Evolutionary conservation across 2,797 vertebrate species (phyloP).

Genomic region (Rhinophrynus dorsalis): DNA sequence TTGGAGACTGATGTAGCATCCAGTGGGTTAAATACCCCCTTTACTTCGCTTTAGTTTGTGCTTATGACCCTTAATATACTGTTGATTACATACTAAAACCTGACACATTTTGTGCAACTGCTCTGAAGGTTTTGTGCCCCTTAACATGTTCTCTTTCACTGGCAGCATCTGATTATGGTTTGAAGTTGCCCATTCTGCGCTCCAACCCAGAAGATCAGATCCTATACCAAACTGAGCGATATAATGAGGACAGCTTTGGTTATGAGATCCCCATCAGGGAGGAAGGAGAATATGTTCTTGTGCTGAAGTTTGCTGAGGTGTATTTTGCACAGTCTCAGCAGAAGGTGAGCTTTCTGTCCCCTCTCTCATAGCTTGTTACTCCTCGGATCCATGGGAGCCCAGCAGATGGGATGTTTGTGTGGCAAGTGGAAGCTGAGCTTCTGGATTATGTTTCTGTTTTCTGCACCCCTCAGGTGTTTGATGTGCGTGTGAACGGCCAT

Average conservation of each 20-base stretch:
- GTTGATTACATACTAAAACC: no score
- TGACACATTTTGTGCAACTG: no score
- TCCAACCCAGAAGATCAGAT: conserved; percentile 93
- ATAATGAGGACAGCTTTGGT: conserved; percentile 96
- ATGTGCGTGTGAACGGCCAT: conserved; percentile 93
- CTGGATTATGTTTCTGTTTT: conserved; percentile 40
- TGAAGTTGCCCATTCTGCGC: conserved; percentile 91
- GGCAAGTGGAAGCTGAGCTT: neutral
- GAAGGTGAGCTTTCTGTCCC: conserved; percentile 76
- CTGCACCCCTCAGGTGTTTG: conserved; percentile 80
- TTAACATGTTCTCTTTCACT: no score
- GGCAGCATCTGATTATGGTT: conserved; percentile 94
- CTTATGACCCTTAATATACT: no score
- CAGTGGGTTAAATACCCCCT: no score
- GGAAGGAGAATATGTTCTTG: conserved; percentile 94
- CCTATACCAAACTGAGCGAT: conserved; percentile 95
- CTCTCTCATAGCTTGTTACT: neutral
- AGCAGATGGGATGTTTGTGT: conserved; percentile 20
- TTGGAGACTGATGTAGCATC: no score
- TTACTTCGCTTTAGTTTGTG: no score
- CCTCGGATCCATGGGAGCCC: neutral
- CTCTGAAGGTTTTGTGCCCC: no score
- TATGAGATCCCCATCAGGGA: conserved; percentile 94
- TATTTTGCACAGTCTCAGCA: conserved; percentile 98
- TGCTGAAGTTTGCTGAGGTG: conserved; percentile 96